Conservation (phyloP, 2,888 invertebrate genomes). For the Platerodrilus igneus region DNA sequence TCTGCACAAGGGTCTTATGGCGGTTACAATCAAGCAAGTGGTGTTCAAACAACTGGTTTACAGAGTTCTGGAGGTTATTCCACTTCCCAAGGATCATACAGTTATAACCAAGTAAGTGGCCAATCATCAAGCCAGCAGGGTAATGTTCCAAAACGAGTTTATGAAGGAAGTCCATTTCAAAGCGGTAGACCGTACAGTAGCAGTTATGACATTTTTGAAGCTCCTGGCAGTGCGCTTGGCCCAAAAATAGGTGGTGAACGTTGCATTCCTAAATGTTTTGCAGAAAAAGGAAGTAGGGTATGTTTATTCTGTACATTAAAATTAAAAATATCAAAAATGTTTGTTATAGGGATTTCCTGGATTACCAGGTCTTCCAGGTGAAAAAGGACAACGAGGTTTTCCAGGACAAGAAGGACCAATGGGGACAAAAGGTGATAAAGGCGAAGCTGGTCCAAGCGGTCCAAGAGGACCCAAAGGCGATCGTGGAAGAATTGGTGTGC, state of each 20-base stretch:
- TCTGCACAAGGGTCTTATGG: too few relatives aligned
- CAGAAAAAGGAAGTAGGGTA: constrained; percentile 80
- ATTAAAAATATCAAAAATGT: constrained; percentile 14
- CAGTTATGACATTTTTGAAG: constrained; percentile 50
- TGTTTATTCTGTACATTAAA: too few relatives aligned
- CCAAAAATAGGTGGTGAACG: constrained; percentile 57
- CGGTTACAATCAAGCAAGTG: too few relatives aligned
- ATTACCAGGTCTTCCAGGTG: constrained; percentile 64
- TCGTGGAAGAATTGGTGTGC: constrained; percentile 78
- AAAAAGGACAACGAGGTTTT: constrained; percentile 73
- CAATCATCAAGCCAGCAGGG: neutral
- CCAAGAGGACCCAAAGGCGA: constrained; percentile 81
- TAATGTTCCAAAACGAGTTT: constrained; percentile 14
- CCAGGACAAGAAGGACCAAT: constrained; percentile 80
- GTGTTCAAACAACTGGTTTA: too few relatives aligned
- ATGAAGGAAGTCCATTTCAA: constrained; percentile 38
- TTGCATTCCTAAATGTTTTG: constrained; percentile 82
- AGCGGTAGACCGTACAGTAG: constrained; percentile 43
- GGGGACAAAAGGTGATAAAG: constrained; percentile 85
- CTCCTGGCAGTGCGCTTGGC: constrained; percentile 46
- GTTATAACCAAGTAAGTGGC: too few relatives aligned
- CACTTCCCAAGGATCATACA: too few relatives aligned
- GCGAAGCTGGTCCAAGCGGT: constrained; percentile 78
- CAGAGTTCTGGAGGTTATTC: too few relatives aligned
- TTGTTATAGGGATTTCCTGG: constrained; percentile 68